These are phyloP conservation scores for Vombatus ursinus DNA, from an alignment of 2,113 vertebrate genomes.

Conservation along the genomic window DNA sequence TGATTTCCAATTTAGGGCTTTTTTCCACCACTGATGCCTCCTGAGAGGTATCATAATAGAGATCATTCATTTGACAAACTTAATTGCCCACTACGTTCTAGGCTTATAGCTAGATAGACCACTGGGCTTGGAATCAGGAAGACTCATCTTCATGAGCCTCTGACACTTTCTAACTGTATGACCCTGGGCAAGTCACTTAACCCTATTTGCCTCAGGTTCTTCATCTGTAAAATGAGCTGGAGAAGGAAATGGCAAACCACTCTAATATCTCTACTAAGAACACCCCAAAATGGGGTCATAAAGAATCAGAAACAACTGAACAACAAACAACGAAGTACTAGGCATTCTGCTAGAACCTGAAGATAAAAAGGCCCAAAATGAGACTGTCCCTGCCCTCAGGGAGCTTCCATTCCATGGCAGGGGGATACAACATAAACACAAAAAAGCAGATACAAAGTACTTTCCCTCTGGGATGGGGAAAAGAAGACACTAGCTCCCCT, in stretches of 20 bases:
- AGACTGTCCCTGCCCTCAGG: not conserved
- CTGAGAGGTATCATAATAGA: not conserved
- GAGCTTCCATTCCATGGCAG: not conserved
- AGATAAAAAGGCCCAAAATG: not conserved
- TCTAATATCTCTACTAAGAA: not conserved
- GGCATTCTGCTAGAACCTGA: not conserved
- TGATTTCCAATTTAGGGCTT: not conserved
- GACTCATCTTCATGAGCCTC: not conserved
- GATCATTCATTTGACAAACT: not conserved
- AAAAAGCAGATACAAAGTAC: not conserved
- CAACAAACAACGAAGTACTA: not conserved
- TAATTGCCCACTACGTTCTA: not conserved
- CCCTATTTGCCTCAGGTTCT: not conserved
- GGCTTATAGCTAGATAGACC: not conserved
- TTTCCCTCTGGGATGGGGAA: not conserved
- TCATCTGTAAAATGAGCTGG: not conserved
- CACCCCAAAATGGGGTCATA: not conserved
- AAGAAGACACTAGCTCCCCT: not conserved
- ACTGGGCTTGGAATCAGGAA: not conserved
- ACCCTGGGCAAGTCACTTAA: not conserved
- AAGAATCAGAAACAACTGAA: not conserved
- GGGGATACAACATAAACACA: not conserved
- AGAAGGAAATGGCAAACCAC: not conserved
- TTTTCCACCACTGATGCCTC: not conserved
- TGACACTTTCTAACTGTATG: not conserved